These are phyloP conservation scores for Habrosyne pyritoides DNA, from an alignment of 2,888 invertebrate genomes.

Conservation along the genomic window DNA sequence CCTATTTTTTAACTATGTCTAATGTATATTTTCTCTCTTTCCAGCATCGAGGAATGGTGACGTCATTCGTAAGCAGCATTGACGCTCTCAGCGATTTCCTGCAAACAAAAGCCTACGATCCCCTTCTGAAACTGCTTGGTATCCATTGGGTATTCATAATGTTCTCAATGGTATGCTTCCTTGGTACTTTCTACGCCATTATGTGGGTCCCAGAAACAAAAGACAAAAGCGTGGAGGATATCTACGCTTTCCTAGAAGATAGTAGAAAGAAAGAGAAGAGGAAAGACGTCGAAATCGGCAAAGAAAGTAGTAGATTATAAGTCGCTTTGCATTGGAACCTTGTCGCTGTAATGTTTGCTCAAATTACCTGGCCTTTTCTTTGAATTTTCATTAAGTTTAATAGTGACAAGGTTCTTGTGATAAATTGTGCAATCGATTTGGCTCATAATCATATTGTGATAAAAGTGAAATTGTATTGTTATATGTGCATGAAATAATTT, in stretches of 20 bases:
- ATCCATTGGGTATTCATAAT: constrained; percentile 79
- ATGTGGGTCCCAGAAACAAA: constrained; percentile 78
- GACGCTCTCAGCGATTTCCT: constrained; percentile 76
- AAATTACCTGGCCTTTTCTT: constrained; percentile 8
- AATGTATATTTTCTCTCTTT: constrained; percentile 24
- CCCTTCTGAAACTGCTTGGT: constrained; percentile 69
- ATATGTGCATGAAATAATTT: constrained; percentile 15
- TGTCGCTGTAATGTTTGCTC: constrained; percentile 5
- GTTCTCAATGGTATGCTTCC: constrained; percentile 72
- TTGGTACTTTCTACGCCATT: constrained; percentile 70
- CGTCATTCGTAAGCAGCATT: constrained; percentile 71
- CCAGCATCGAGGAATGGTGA: constrained; percentile 77
- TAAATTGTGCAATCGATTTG: constrained; percentile 6
- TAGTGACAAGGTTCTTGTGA: constrained; percentile 9
- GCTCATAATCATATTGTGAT: constrained; percentile 21
- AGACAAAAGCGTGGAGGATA: constrained; percentile 68
- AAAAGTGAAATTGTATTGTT: constrained; percentile 12
- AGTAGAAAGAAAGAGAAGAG: constrained; percentile 67
- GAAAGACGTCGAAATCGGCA: constrained; percentile 61
- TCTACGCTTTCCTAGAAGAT: constrained; percentile 68
- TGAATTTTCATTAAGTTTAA: not conserved
- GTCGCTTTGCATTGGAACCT: constrained; percentile 13
- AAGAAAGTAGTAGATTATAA: constrained; percentile 69
- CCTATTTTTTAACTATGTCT: too few species aligned
- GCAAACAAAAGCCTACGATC: constrained; percentile 76